Evolutionary conservation across 1,140 invertebrate species (phyloP), one percentile per base, ranked within the genome.

Genomic region (Trichonephila clavipes): DNA sequence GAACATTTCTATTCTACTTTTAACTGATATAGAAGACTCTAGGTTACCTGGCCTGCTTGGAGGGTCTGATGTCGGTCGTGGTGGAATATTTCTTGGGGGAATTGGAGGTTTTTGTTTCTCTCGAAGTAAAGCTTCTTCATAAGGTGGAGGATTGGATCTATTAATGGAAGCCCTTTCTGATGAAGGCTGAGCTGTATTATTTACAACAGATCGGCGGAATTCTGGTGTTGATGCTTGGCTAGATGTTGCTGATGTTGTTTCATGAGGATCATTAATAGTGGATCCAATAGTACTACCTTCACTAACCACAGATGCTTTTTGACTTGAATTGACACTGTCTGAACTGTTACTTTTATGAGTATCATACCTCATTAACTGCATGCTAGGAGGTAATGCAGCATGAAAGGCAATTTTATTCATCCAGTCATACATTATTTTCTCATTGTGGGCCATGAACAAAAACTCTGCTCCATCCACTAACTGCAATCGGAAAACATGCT

Each of bases 341-440:
- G 94, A 94, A 81, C 85, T 93, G 51, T 66, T 88, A 40, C 91
- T 94, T 69, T 94, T 94, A 62, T 94, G 89, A 66, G 92, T 92
- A 24, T 94, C 94, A 95, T 98, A 98, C 95, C 98, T 98, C 58
- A 98, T 96, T 1, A 99, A 96, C 96, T 99, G 98, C 96, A 98
- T 96, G 95, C 97, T 98, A 10, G 98, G 98, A 40, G 98, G 98
- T 93, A 99, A 96, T 95, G 97, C 97, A n/a, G 99, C 98, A 96
- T 99, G 98, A 96, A 99, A 99, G 62, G 97, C 97, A 94, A 99
- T 97, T 96, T 99, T 99, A 95, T 98, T 97, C 2, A 99, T 97
- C 99, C 99, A 99, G 88, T 99, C 98, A 94, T 97, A 96, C 97
- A 99, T 97, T 94, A 98, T 97, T 2, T 97, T 97, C 69, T 97